Evolutionary conservation across 2,797 vertebrate genomes (phyloP).

Genomic region (Yasuhikotakia modesta): DNA sequence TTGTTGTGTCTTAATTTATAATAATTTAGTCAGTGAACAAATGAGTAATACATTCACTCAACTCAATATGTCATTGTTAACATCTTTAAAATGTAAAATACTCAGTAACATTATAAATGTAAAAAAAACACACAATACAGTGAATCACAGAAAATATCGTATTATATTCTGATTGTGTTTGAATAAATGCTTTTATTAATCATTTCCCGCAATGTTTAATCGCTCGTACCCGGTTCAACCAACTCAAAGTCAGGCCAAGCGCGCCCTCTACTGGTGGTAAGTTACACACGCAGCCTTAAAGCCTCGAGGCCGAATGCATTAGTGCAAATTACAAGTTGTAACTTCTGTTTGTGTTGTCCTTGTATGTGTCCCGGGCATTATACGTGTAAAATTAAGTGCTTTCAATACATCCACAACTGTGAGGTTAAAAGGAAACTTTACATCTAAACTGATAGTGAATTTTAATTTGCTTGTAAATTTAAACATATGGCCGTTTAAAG

Average conservation of each 20-base stretch:
- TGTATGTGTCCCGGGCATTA: background rate
- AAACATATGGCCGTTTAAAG: conserved; percentile 7
- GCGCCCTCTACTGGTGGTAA: conserved; percentile 73
- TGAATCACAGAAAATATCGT: too few relatives aligned
- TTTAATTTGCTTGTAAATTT: conserved; percentile 28
- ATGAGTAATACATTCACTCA: too few relatives aligned
- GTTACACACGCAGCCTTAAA: conserved; percentile 45
- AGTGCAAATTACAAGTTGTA: background rate
- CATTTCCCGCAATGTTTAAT: too few relatives aligned
- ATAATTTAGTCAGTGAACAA: too few relatives aligned
- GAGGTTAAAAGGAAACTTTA: background rate
- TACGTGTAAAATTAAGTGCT: conserved; percentile 6
- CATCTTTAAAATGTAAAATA: too few relatives aligned
- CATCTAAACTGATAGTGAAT: background rate
- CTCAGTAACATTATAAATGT: too few relatives aligned
- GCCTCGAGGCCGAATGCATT: conserved; percentile 27
- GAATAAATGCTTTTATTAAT: too few relatives aligned
- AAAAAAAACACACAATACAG: too few relatives aligned
- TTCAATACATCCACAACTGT: conserved; percentile 21
- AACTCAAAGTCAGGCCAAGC: conserved; percentile 56
- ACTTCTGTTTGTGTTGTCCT: conserved; percentile 18
- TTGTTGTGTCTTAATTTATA: too few relatives aligned
- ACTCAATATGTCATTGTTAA: too few relatives aligned
- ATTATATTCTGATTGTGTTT: too few relatives aligned
- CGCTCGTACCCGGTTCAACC: too few relatives aligned